Conservation (phyloP, 64 coral and sea anemone genomes). For the Montipora cactus region DNA sequence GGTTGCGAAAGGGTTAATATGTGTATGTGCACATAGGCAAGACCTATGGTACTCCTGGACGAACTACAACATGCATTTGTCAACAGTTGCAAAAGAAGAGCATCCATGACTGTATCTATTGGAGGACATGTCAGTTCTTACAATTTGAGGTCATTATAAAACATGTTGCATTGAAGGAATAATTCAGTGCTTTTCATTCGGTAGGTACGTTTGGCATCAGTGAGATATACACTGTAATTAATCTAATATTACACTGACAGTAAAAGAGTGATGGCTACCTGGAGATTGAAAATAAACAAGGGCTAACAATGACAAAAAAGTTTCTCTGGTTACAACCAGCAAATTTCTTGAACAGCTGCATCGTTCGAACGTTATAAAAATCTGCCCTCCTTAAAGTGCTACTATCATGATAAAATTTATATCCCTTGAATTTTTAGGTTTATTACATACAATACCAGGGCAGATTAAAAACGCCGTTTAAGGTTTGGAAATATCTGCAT, state of each 20-base stretch:
- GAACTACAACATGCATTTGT: constrained; percentile 44
- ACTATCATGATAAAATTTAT: too few species aligned
- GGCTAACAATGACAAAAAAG: neutral
- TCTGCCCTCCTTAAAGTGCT: too few species aligned
- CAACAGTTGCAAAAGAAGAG: neutral
- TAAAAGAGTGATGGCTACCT: neutral
- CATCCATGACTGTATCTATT: too few species aligned
- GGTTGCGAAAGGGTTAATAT: neutral
- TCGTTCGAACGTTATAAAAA: too few species aligned
- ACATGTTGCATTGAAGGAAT: neutral
- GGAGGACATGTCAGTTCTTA: too few species aligned
- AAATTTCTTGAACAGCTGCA: too few species aligned
- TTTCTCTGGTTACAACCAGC: neutral
- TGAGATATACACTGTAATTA: neutral
- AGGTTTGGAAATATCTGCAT: too few species aligned
- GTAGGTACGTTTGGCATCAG: neutral
- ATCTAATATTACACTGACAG: neutral
- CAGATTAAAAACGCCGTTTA: too few species aligned
- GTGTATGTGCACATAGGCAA: neutral
- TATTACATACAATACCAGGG: too few species aligned
- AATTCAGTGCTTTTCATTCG: neutral
- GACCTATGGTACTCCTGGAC: constrained; percentile 17
- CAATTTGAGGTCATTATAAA: neutral
- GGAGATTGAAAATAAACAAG: neutral
- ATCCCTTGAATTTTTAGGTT: too few species aligned